These are phyloP conservation scores for Micrastur ruficollis DNA, from an alignment of 2,797 vertebrate genomes.

Conservation along the genomic window DNA sequence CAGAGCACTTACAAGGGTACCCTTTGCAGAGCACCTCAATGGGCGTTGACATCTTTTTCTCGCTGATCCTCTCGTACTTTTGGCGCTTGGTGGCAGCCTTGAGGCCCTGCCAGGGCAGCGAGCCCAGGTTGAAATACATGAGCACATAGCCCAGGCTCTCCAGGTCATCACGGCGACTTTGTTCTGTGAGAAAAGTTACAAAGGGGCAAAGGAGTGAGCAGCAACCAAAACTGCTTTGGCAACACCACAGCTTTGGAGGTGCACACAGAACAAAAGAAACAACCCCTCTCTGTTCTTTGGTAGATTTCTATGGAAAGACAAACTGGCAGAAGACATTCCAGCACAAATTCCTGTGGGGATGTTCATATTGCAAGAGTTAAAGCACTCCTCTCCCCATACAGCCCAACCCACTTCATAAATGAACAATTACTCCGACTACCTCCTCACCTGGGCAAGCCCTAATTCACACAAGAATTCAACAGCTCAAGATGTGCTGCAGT, in stretches of 20 bases:
- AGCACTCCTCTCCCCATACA: background rate
- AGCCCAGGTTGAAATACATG: conserved; percentile 98
- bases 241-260: background rate
- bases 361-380: background rate
- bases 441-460: background rate
- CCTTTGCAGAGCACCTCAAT: conserved; percentile 96
- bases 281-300: background rate
- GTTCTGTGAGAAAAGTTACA: conserved; percentile 77
- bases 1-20: conserved; percentile 87
- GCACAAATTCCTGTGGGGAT: background rate
- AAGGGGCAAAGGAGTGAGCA: conserved; percentile 13
- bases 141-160: conserved; percentile 96
- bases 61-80: conserved; percentile 96
- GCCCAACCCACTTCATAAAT: conserved; percentile 14
- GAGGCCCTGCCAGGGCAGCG: conserved; percentile 95
- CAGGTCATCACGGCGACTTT: conserved; percentile 94
- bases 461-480: conserved; percentile 21
- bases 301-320: background rate
- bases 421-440: background rate
- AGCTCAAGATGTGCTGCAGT: background rate
- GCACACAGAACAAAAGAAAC: background rate
- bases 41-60: conserved; percentile 98
- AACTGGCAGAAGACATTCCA: background rate
- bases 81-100: conserved; percentile 97
- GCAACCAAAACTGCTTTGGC: background rate